These are phyloP conservation scores for Lutraria rhynchaena DNA, from an alignment of 1,140 invertebrate genomes.

Conservation along the genomic window DNA sequence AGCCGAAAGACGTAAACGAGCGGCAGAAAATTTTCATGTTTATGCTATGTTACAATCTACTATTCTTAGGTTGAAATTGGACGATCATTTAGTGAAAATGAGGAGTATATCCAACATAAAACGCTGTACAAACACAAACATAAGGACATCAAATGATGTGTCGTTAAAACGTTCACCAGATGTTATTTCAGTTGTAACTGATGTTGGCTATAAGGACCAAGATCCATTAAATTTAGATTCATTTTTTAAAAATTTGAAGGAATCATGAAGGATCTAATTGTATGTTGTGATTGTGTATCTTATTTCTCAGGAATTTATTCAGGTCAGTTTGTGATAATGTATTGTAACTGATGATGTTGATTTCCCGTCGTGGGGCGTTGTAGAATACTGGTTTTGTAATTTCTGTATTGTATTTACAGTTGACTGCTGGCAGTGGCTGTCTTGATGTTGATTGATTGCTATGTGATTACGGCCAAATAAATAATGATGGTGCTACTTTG, in stretches of 20 bases:
- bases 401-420: too few relatives aligned
- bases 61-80: slow-evolving; percentile 14
- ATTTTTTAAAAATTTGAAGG: slow-evolving; percentile 41
- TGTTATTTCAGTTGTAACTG: not conserved
- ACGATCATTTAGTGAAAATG: slow-evolving; percentile 6
- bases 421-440: too few relatives aligned
- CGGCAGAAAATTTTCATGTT: slow-evolving; percentile 31
- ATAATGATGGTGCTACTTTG: too few relatives aligned
- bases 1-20: slow-evolving; percentile 33
- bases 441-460: too few relatives aligned
- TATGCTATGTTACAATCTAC: slow-evolving; percentile 47
- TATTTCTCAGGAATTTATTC: too few relatives aligned
- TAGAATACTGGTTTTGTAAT: too few relatives aligned
- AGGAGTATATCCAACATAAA: not conserved
- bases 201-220: slow-evolving; percentile 14
- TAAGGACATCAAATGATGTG: not conserved
- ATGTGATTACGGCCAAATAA: too few relatives aligned
- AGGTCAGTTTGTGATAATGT: too few relatives aligned
- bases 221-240: slow-evolving; percentile 29
- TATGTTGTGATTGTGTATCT: too few relatives aligned
- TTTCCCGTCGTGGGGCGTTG: too few relatives aligned
- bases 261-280: not conserved
- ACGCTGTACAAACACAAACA: too few relatives aligned
- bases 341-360: too few relatives aligned
- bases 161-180: not conserved